These are phyloP conservation scores for Labrus mixtus DNA, from an alignment of 2,113 vertebrate species.

Conservation along the genomic window DNA sequence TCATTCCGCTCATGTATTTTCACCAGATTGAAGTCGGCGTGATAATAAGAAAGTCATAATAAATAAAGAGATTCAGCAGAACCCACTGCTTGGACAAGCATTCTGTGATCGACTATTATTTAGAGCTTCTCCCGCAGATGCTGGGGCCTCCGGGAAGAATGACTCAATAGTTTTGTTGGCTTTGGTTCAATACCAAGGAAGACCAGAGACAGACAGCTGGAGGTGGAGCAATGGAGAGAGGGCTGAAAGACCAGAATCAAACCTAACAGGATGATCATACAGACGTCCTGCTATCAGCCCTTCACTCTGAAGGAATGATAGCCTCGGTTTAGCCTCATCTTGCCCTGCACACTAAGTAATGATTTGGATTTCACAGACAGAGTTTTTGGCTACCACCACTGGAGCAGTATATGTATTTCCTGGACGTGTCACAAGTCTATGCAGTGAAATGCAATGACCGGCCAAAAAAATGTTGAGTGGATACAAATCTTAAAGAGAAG, in stretches of 20 bases:
- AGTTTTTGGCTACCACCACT: conserved; percentile 23
- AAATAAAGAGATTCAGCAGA: conserved; percentile 9
- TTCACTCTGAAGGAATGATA: conserved; percentile 10
- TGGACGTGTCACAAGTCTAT: neutral
- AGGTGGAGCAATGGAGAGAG: conserved; percentile 11
- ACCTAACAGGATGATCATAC: conserved; percentile 15
- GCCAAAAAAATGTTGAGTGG: conserved; percentile 8
- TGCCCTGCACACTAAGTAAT: conserved; percentile 44
- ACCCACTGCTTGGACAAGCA: conserved; percentile 17
- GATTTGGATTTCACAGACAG: conserved; percentile 23
- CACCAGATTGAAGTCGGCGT: neutral
- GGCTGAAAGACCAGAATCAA: conserved; percentile 27
- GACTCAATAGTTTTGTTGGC: conserved; percentile 63
- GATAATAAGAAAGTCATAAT: conserved; percentile 28
- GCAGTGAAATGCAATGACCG: neutral
- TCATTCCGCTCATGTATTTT: neutral
- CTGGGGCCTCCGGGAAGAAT: conserved; percentile 53
- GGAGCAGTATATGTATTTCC: conserved; percentile 7
- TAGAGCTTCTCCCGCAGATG: conserved; percentile 55
- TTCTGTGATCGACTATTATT: conserved; percentile 49
- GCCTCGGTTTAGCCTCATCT: conserved; percentile 10
- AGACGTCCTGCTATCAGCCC: conserved; percentile 41
- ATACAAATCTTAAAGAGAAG: conserved; percentile 6
- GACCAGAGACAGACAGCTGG: conserved; percentile 20
- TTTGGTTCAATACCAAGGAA: conserved; percentile 56